These are phyloP conservation scores for Struthio camelus DNA, from an alignment of 2,113 vertebrate species.

Conservation along the genomic window DNA sequence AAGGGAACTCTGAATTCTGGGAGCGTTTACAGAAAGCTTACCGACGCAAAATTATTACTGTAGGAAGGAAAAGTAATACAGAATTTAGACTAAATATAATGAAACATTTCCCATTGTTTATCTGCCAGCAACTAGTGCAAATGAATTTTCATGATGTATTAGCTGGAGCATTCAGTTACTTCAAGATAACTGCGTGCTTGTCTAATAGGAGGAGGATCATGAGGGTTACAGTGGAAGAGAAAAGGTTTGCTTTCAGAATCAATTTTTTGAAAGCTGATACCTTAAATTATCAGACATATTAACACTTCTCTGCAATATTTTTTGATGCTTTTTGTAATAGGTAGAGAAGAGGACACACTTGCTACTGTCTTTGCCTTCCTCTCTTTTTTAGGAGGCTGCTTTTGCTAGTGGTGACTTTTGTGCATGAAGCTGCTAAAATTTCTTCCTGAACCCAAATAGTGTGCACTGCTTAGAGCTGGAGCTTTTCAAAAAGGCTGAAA, in stretches of 20 bases:
- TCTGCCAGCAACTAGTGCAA: not conserved
- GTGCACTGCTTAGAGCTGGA: not conserved
- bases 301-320: not conserved
- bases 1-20: not conserved
- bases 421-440: not conserved
- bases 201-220: not conserved
- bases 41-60: not conserved
- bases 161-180: not conserved
- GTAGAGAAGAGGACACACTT: not conserved
- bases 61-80: not conserved
- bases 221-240: not conserved
- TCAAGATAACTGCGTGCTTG: not conserved
- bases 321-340: not conserved
- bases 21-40: not conserved
- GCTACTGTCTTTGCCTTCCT: not conserved
- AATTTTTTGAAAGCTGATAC: not conserved
- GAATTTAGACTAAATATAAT: not conserved
- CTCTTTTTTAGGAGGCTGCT: not conserved
- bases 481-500: not conserved
- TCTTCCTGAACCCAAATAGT: not conserved
- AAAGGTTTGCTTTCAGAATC: not conserved
- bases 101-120: not conserved
- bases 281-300: not conserved
- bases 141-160: not conserved
- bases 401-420: not conserved